Percentiles rank a stretch among this genome's conserved stretches.
phyloP scores from a whole-genome alignment of 1,140 invertebrate species.

The Temnothorax nylanderi region DNA sequence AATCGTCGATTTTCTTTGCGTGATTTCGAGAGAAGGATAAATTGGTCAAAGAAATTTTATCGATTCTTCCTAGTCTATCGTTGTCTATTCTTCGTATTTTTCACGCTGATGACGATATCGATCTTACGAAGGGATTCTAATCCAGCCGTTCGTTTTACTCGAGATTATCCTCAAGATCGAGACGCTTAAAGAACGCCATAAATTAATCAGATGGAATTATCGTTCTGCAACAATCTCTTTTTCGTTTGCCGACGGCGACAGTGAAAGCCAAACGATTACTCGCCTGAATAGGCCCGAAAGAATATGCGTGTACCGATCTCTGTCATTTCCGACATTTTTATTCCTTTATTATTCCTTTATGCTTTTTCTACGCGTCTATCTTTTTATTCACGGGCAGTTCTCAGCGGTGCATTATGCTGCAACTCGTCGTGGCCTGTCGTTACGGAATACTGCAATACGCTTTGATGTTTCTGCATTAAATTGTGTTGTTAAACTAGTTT shows the following conservation, averaged over 20 bases:
- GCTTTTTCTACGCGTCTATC: not conserved
- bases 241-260: not conserved
- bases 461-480: slow-evolving; percentile 15
- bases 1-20: not conserved
- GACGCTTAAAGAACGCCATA: not conserved
- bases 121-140: slow-evolving; percentile 15
- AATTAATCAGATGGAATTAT: slow-evolving; percentile 47
- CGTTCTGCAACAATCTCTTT: not conserved
- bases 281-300: not conserved
- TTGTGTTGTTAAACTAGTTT: slow-evolving; percentile 27
- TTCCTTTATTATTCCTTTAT: not conserved
- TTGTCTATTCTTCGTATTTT: slow-evolving; percentile 34
- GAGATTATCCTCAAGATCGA: slow-evolving; percentile 31
- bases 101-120: slow-evolving; percentile 31
- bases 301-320: not conserved
- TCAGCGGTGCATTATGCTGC: not conserved
- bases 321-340: slow-evolving; percentile 1
- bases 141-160: slow-evolving; percentile 24
- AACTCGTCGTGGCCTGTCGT: not conserved
- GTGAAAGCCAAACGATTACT: not conserved
- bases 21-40: slow-evolving; percentile 3
- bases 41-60: not conserved
- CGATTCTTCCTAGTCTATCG: not conserved
- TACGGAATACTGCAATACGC: slow-evolving; percentile 12
- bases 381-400: not conserved